Base-by-base conservation (phyloP, 2,113 vertebrate genomes). In the Aptenodytes forsteri region DNA sequence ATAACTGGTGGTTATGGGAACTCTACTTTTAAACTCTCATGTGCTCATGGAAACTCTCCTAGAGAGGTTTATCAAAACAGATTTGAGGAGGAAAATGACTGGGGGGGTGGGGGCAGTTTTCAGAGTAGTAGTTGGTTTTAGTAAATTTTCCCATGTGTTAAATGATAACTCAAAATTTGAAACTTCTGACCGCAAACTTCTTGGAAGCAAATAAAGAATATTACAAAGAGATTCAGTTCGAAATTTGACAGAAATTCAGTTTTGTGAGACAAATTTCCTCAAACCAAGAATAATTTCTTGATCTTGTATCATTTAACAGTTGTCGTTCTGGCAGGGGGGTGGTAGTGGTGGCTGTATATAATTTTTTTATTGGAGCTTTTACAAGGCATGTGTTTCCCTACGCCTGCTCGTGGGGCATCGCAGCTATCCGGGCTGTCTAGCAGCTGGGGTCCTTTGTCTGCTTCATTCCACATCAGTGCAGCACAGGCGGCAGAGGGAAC, bases 401-500 rank as follows among this genome's bases (percentile, higher is more conserved):
- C n/a, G 23, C 20, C 27, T 44, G 76, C 16, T 59, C 0, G 3
- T 27, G 27, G 59, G 9, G 42, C 26, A 2, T 62, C 1, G 1
- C 30, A 15, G 56, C 80, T 65, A 16, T 20, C 30, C 0, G 5
- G 34, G 58, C 47, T 47, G 18, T 23, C 59, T 56, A 50, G 62
- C 71, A 80, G 9, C 69, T 34, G 79, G 38, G 25, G 13, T 50
- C 25, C 52, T 81, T 81, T 61, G 30, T 26, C 36, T 49, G 23
- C 70, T 30, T 62, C 10, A 2, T 44, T 32, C 50, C 12, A 10
- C 13, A 1, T 44, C 5, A 21, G 21, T 25, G 67, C 26, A 23
- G 54, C 17, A 8, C 42, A 16, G 82, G 52, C 1, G 2, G 46
- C 7, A 2, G 78, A 50, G 81, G 59, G 66, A 34, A 72, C 0